Percentiles rank a stretch among this genome's conserved stretches.
These are phyloP conservation scores for Acipenser ruthenus DNA, from an alignment of 2,797 vertebrate genomes.

Conservation along the genomic window DNA sequence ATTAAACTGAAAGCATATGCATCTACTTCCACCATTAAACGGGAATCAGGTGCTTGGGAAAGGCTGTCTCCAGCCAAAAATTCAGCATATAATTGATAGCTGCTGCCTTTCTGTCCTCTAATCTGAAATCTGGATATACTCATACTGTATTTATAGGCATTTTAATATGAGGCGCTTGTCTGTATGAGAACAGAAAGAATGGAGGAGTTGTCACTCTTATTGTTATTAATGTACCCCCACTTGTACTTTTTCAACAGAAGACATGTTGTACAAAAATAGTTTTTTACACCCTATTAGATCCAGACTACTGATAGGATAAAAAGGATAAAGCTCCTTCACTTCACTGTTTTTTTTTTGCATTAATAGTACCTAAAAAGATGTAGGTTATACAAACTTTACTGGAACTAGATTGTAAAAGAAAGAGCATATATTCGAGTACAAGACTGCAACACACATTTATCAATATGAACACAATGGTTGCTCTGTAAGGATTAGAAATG, in stretches of 20 bases:
- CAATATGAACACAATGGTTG: too few relatives aligned
- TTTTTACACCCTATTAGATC: too few relatives aligned
- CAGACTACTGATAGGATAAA: too few relatives aligned
- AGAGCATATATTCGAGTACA: too few relatives aligned
- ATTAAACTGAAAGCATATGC: constrained; percentile 48
- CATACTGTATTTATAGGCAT: constrained; percentile 28
- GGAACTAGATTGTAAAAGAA: too few relatives aligned
- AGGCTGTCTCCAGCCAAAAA: constrained; percentile 46
- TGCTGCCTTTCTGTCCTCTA: constrained; percentile 38
- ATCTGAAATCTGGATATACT: constrained; percentile 41
- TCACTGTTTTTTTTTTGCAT: too few relatives aligned
- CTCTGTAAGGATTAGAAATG: too few relatives aligned
- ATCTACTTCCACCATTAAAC: constrained; percentile 65
- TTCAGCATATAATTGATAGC: constrained; percentile 58
- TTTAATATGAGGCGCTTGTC: constrained; percentile 22
- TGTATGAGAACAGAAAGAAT: constrained; percentile 27
- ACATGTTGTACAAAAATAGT: too few relatives aligned
- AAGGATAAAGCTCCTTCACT: too few relatives aligned
- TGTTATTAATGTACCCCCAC: constrained; percentile 38
- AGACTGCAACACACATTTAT: too few relatives aligned
- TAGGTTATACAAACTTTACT: too few relatives aligned
- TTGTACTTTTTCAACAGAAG: constrained; percentile 34
- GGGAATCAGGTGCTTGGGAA: constrained; percentile 68
- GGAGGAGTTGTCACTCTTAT: constrained; percentile 29
- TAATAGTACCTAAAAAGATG: too few relatives aligned